Conservation (phyloP, 2,797 vertebrate species). For the Enteromius anoplus region DNA sequence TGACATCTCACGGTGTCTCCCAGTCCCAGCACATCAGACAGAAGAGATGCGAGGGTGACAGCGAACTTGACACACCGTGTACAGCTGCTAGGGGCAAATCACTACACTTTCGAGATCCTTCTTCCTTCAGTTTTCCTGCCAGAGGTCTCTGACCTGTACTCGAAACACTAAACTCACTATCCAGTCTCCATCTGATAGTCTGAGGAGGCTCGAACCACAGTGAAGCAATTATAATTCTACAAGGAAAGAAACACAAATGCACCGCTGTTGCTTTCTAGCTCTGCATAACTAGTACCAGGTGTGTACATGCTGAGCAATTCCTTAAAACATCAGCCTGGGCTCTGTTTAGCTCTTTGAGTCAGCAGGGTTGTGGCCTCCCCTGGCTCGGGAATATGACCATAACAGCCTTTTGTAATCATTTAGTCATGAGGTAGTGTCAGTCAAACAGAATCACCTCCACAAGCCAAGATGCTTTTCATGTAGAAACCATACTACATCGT, state of each 20-base stretch:
- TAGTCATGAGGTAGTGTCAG: slow-evolving; percentile 76
- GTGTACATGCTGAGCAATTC: slow-evolving; percentile 48
- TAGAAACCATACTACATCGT: slow-evolving; percentile 69
- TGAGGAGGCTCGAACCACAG: background rate
- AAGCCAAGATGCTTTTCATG: slow-evolving; percentile 63
- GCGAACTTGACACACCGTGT: slow-evolving; percentile 51
- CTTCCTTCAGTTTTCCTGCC: slow-evolving; percentile 56
- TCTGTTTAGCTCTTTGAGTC: slow-evolving; percentile 74
- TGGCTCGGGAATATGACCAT: slow-evolving; percentile 70
- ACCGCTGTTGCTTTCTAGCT: slow-evolving; percentile 36
- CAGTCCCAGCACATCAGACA: slow-evolving; percentile 71
- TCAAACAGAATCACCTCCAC: slow-evolving; percentile 76
- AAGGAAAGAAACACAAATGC: slow-evolving; percentile 14
- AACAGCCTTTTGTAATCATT: slow-evolving; percentile 79
- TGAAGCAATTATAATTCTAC: slow-evolving; percentile 31
- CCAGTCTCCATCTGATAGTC: background rate
- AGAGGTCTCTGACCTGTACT: slow-evolving; percentile 67
- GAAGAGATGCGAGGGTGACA: slow-evolving; percentile 66
- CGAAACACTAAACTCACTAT: slow-evolving; percentile 35
- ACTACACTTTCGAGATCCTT: slow-evolving; percentile 61
- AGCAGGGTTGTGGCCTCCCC: slow-evolving; percentile 69
- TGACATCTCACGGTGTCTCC: slow-evolving; percentile 78
- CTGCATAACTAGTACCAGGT: slow-evolving; percentile 50
- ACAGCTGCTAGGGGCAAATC: slow-evolving; percentile 52
- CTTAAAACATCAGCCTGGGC: slow-evolving; percentile 55